Evolutionary conservation across 2,888 invertebrate species (phyloP), one percentile per base, ranked within the genome.

Genomic region (Subacronicta megacephala): DNA sequence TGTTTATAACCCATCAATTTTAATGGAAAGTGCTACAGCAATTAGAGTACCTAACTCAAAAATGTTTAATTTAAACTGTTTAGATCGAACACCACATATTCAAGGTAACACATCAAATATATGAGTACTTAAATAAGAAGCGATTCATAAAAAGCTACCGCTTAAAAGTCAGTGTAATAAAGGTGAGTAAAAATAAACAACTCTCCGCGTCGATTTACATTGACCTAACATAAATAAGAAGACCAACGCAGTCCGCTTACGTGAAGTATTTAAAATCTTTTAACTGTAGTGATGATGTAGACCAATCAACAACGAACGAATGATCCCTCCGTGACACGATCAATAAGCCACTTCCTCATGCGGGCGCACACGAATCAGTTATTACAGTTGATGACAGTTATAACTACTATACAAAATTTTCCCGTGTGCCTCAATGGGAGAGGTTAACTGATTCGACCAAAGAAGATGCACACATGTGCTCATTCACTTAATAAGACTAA

Each of bases 321-420:
- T 76, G 80, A 82, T 84, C 88, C 89, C 87, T 83, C 82, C 81
- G 79, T 82, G 82, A 81, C 80, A 85, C 87, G 84, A 90, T 88
- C 90, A 92, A 92, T 90, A 87, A 89, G 83, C 81, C 74, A 85
- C 92, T 92, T 93, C 93, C 93, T 90, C 80, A 91, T 93, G 91
- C 93, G 93, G 93, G 93, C 81, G 79, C 72, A 79, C 84, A 87
- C 82, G 82, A 79, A 85, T 87, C 85, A 80, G 84, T 89, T 88
- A 90, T 87, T 85, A 87, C 76, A 85, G 81, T 83, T 88, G 90
- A 90, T 88, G 92, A 92, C 92, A 89, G 89, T 85, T 85, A 88
- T 86, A 84, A 87, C 81, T 87, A 80, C 82, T 78, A 86, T 84
- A 86, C 81, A 80, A 54, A 78, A 81, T 88, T 87, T 91, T 93